Evolutionary conservation across 1,140 invertebrate species (phyloP), one percentile per base, ranked within the genome.

Genomic region (Nylanderia fulva): DNA sequence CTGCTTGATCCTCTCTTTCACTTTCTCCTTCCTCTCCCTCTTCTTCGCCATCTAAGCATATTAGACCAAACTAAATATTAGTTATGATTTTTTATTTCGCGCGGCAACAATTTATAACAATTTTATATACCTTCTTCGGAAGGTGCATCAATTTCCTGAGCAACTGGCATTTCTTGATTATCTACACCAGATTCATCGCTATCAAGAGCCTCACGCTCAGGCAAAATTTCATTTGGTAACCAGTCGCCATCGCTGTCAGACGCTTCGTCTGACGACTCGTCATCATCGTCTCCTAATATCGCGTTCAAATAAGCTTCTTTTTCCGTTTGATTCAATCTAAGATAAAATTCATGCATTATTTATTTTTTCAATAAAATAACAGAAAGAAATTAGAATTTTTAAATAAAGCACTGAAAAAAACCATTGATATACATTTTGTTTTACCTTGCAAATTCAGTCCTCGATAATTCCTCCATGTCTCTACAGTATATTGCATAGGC

Each of bases 281-380:
- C 54, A 58, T 58, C 54, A 58, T 58, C 54, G n/a, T 58, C n/a
- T 21, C 54, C 54, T 21, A 58, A 58, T 21, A 58, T 58, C 54
- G 54, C 54, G 54, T 58, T 21, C 54, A 58, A 58, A 58, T 58
- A 58, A 58, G 48, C 48, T 52, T 52, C 9, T 15, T 15, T 52
- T 15, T 52, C 48, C 15, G 15, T 13, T n/a, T n/a, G 13, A 52
- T 52, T 52, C 48, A 52, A 52, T 52, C 48, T 52, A 15, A 52
- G 48, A 52, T 52, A 52, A 52, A 52, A 52, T 52, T 52, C 48
- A 52, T 52, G 48, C 48, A 52, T 52, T 52, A 52, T 52, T 13
- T 18, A 52, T 15, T 52, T 52, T 52, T 52, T 52, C 45, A 52
- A 52, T 52, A 52, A 52, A 52, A 52, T 52, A 52, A n/a, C n/a